A percentile compares a stretch with the other conserved stretches of the same genome.
phyloP scores from a whole-genome alignment of 1,140 invertebrate genomes.

The Trissolcus basalis region DNA sequence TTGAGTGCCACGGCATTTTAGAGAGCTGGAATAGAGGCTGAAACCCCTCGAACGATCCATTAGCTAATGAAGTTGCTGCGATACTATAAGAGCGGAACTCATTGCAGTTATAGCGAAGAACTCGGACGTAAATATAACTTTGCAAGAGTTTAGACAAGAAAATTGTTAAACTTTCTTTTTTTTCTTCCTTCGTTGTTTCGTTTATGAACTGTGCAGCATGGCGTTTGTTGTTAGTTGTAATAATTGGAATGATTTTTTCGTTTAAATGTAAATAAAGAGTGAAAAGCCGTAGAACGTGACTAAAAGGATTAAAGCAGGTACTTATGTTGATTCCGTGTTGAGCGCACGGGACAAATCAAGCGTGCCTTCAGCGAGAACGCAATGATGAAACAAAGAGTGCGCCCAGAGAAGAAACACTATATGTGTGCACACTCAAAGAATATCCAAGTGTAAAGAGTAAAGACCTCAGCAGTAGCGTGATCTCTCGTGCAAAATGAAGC shows the following conservation, averaged over 20 bases:
- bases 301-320: too few species aligned
- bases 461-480: conserved; percentile 50
- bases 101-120: conserved; percentile 13
- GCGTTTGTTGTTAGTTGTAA: too few species aligned
- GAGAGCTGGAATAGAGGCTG: conserved; percentile 14
- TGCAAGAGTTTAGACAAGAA: not conserved
- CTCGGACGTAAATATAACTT: conserved; percentile 18
- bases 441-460: conserved; percentile 57
- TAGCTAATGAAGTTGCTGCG: conserved; percentile 44
- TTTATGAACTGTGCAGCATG: too few species aligned
- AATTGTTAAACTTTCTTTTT: not conserved
- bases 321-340: conserved; percentile 5
- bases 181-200: too few species aligned
- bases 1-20: conserved; percentile 24
- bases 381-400: conserved; percentile 34
- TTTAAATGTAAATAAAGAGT: too few species aligned
- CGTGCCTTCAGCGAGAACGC: conserved; percentile 25
- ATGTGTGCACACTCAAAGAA: conserved; percentile 36
- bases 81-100: conserved; percentile 18
- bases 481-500: conserved; percentile 52
- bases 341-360: conserved; percentile 19
- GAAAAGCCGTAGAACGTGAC: too few species aligned
- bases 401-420: conserved; percentile 29
- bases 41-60: conserved; percentile 37
- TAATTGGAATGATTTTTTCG: too few species aligned